Base-by-base conservation (phyloP, 92 coral and sea anemone genomes). In the Porites evermanni region DNA sequence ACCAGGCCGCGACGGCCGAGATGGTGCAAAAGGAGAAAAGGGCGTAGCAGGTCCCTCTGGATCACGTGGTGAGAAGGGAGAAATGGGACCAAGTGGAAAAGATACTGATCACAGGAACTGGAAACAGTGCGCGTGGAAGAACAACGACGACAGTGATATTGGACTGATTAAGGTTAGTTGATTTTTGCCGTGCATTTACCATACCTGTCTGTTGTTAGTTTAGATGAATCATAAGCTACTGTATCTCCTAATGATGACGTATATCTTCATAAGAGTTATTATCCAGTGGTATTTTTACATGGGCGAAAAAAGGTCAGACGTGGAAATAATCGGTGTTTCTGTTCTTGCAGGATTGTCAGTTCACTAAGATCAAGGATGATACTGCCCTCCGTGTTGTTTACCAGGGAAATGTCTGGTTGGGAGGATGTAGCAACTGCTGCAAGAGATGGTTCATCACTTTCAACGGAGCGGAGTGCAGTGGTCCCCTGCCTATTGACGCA, bases 1-100 rank as follows among this genome's bases (percentile, higher is more conserved):
- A 63, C 91, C 91, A 81, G 91, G 91, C 26, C 91, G 91, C 65
- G 91, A 81, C 86, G 91, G 91, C 53, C 91, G 91, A 44, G 91
- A 88, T 65, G 91, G 75, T 72, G 60, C 61, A 23, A 69, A 83
- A 75, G 82, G 69, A 14, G 16, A 78, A 47, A 65, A 64, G 63
- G 89, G 89, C 19, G 53, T 61, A 19, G 72, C 66, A 38, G 92
- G 92, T 24, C 53, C 32, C 29, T 75, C 50, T 17, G 91, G 91
- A 1, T 47, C 44, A 68, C n/a, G 53, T 5, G 90, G 90, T 13
- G 44, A 20, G 2, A 71, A 70, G 44, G 86, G 90, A 78, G 84
- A 59, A 38, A 58, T 24, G 38, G 83, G 88, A 19, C 29, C 60
- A 2, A 75, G 61, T 20, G 61, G 79, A 13, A 63, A 16, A 38